A percentile compares a stretch with the other conserved stretches of the same genome.
Evolutionary conservation across 2,113 vertebrate genomes (phyloP).

Genomic region (Egretta garzetta): DNA sequence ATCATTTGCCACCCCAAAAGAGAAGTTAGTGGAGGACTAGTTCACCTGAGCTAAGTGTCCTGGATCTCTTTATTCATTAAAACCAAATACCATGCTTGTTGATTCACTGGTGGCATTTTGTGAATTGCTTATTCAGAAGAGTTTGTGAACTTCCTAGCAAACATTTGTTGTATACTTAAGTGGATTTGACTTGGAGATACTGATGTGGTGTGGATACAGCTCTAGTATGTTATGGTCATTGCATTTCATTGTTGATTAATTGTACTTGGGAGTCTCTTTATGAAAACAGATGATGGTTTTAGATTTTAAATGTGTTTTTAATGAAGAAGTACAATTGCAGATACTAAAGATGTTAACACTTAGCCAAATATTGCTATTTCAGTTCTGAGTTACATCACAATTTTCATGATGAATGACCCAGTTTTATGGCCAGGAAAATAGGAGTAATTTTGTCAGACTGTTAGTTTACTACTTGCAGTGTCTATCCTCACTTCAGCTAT

Average conservation of each 20-base stretch:
- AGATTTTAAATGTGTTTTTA: neutral
- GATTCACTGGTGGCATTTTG: neutral
- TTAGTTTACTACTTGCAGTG: neutral
- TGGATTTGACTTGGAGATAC: neutral
- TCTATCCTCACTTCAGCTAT: neutral
- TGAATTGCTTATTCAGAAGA: neutral
- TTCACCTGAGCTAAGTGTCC: neutral
- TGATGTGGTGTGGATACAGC: neutral
- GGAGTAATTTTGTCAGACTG: neutral
- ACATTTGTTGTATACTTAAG: neutral
- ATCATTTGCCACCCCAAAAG: neutral
- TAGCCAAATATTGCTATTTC: neutral
- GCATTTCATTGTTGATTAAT: neutral
- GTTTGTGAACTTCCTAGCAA: neutral
- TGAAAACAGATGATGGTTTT: neutral
- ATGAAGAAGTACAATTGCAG: neutral
- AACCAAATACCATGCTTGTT: neutral
- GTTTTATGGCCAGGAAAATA: neutral
- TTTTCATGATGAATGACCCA: neutral
- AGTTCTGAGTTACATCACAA: neutral
- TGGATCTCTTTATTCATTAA: neutral
- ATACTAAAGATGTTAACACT: neutral
- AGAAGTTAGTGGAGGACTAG: neutral
- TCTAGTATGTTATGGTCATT: neutral
- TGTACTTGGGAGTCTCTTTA: neutral